Evolutionary conservation across 2,113 vertebrate species (phyloP).

Genomic region (Probosciger aterrimus): DNA sequence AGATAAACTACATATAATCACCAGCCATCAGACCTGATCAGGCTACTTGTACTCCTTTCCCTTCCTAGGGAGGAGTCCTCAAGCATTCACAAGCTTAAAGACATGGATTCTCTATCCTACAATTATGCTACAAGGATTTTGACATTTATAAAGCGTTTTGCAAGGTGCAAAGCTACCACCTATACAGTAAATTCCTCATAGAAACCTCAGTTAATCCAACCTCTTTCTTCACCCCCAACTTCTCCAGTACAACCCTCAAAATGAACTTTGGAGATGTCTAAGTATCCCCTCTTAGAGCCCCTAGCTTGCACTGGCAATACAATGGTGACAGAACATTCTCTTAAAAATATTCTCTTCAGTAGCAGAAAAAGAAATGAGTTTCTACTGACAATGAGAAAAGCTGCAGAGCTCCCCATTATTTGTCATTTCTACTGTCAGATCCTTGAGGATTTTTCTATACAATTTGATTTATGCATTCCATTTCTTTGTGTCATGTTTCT

Average conservation of each 20-base stretch:
- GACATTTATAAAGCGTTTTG: neutral
- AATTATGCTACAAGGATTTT: neutral
- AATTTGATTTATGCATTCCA: slow-evolving; percentile 42
- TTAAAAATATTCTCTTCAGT: neutral
- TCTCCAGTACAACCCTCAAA: neutral
- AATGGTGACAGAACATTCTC: neutral
- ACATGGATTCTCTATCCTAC: neutral
- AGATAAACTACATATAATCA: neutral
- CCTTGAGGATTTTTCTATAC: neutral
- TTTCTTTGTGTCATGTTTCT: slow-evolving; percentile 31
- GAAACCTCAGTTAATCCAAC: neutral
- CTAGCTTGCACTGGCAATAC: neutral
- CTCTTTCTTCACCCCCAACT: neutral
- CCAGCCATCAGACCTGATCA: neutral
- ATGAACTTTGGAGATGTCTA: neutral
- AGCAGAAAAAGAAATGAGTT: neutral
- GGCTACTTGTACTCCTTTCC: neutral
- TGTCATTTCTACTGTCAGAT: neutral
- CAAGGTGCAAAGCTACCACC: neutral
- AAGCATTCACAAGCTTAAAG: neutral
- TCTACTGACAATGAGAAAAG: neutral
- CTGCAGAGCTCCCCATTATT: neutral
- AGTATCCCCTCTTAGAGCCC: neutral
- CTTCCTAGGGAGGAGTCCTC: neutral
- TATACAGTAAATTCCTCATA: neutral